phyloP scores from a whole-genome alignment of 2,113 vertebrate species.

The Oenanthe melanoleuca region DNA sequence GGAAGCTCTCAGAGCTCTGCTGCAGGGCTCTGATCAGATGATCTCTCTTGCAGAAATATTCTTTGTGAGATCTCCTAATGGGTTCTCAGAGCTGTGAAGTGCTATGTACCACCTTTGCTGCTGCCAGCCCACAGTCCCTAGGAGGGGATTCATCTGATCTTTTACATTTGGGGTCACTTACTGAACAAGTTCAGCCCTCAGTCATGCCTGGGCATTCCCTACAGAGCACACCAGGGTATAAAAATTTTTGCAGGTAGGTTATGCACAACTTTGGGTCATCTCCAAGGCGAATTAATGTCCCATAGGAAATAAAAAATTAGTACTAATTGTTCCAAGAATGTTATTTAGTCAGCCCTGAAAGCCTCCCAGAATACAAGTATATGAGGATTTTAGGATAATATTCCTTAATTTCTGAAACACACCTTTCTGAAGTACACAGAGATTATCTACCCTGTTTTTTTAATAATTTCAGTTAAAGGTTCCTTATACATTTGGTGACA shows the following conservation, averaged over 20 bases:
- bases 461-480: not conserved
- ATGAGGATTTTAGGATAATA: not conserved
- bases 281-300: not conserved
- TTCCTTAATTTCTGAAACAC: not conserved
- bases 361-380: not conserved
- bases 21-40: not conserved
- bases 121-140: not conserved
- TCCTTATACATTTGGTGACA: not conserved
- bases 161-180: not conserved
- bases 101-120: not conserved
- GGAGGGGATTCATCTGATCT: not conserved
- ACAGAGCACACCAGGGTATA: not conserved
- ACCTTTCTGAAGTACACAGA: not conserved
- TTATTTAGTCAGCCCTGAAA: not conserved
- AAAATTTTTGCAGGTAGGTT: not conserved
- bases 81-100: not conserved
- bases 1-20: not conserved
- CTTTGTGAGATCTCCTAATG: not conserved
- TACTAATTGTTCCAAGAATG: not conserved
- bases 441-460: not conserved
- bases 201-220: not conserved
- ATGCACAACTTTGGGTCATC: not conserved
- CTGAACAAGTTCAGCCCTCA: not conserved
- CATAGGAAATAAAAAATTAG: not conserved
- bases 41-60: not conserved